Evolutionary conservation across 2,113 vertebrate species (phyloP).

Genomic region (Tringa solitaria): DNA sequence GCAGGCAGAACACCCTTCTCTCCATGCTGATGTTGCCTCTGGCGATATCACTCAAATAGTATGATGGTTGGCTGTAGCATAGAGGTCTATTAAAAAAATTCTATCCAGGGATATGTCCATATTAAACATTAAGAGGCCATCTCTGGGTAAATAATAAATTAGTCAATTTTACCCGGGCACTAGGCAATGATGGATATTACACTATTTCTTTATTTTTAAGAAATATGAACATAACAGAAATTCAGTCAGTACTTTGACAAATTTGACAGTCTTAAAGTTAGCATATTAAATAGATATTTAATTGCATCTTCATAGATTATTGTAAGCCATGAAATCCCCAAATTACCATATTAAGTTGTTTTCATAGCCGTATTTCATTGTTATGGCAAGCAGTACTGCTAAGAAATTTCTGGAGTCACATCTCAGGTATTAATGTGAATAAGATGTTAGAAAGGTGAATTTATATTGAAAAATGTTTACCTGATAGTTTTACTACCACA

Average conservation of each 20-base stretch:
- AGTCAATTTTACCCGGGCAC: background rate
- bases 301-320: background rate
- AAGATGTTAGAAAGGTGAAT: background rate
- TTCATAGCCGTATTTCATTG: background rate
- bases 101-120: background rate
- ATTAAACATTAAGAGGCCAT: background rate
- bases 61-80: background rate
- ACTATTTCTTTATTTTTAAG: background rate
- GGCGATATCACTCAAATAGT: background rate
- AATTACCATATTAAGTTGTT: background rate
- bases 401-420: background rate
- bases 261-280: background rate
- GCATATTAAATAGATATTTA: background rate
- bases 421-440: background rate
- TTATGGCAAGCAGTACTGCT: background rate
- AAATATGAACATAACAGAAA: background rate
- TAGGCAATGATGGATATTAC: background rate
- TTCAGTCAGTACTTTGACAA: background rate
- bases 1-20: conserved; percentile 9
- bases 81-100: background rate
- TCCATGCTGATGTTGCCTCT: background rate
- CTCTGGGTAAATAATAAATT: background rate
- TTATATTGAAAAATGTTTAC: background rate
- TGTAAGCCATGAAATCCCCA: background rate
- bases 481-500: background rate